phyloP scores from a whole-genome alignment of 2,113 vertebrate genomes.

The Alces alces region DNA sequence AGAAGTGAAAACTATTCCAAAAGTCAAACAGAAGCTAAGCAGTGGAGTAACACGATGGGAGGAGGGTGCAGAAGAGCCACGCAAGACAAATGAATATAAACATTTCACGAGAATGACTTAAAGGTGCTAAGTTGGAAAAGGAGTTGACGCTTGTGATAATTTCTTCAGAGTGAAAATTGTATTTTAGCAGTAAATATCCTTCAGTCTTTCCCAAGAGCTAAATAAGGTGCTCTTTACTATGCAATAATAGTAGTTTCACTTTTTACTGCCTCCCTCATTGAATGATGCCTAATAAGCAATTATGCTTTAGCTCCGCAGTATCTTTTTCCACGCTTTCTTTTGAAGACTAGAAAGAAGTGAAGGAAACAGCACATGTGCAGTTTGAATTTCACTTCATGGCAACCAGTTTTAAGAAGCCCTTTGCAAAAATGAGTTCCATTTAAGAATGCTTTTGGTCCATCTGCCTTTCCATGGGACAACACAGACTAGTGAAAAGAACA shows the following conservation, averaged over 20 bases:
- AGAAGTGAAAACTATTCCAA: not conserved
- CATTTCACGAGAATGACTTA: not conserved
- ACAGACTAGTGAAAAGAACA: not conserved
- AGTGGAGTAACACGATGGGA: not conserved
- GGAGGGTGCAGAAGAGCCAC: not conserved
- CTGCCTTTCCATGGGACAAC: not conserved
- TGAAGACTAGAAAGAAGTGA: not conserved
- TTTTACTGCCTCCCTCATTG: conserved; percentile 13
- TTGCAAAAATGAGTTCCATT: not conserved
- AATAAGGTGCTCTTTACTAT: conserved; percentile 47
- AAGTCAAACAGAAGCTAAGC: not conserved
- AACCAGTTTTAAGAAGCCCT: not conserved
- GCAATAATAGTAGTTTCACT: conserved; percentile 33
- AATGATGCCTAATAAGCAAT: conserved; percentile 43
- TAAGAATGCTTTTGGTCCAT: not conserved
- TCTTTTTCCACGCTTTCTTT: not conserved
- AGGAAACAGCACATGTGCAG: not conserved
- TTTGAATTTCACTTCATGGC: not conserved
- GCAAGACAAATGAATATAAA: not conserved
- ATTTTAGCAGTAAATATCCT: conserved; percentile 52
- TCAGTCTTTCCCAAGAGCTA: conserved; percentile 52
- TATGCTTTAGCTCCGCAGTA: not conserved
- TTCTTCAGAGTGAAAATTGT: conserved; percentile 46
- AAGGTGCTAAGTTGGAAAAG: conserved; percentile 21
- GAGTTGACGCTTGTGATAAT: not conserved